A percentile compares a stretch with the other conserved stretches of the same genome.
phyloP scores from a whole-genome alignment of 30 jellyfish, hydroid and myxozoan species.

The Aurelia aurita region DNA sequence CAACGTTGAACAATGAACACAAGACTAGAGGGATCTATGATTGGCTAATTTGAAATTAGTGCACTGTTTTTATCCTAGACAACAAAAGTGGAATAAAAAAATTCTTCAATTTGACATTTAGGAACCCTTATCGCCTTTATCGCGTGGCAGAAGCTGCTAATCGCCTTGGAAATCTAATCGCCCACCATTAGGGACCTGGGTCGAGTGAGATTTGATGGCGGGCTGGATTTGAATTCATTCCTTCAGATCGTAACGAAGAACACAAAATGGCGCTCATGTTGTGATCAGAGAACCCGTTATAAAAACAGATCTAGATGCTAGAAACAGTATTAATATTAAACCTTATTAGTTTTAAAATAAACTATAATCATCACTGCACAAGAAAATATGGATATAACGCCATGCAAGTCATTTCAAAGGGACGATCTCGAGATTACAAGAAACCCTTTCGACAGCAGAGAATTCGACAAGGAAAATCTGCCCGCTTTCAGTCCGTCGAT shows the following conservation, averaged over 20 bases:
- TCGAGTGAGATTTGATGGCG: slow-evolving; percentile 49
- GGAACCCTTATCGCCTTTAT: too few relatives aligned
- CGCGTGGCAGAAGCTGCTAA: too few relatives aligned
- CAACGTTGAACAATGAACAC: too few relatives aligned
- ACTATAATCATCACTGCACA: neutral
- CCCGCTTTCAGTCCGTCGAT: slow-evolving; percentile 86
- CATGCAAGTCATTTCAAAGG: slow-evolving; percentile 65
- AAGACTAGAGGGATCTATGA: too few relatives aligned
- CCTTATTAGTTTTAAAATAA: neutral
- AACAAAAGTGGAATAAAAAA: too few relatives aligned
- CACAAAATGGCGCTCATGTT: neutral
- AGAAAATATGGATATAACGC: slow-evolving; percentile 53
- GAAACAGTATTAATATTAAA: too few relatives aligned
- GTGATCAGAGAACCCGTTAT: neutral
- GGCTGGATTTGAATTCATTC: slow-evolving; percentile 41
- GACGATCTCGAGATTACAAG: slow-evolving; percentile 78
- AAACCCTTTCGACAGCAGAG: slow-evolving; percentile 86
- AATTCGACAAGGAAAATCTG: slow-evolving; percentile 71
- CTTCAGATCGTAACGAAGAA: neutral
- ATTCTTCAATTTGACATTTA: too few relatives aligned
- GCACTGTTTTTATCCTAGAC: too few relatives aligned
- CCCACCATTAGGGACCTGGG: slow-evolving; percentile 4
- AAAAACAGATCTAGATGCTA: too few relatives aligned
- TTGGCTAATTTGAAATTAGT: too few relatives aligned
- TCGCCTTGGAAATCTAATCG: too few relatives aligned